A percentile compares a stretch with the other conserved stretches of the same genome.
These are phyloP conservation scores for Periophthalmus magnuspinnatus DNA, from an alignment of 2,797 vertebrate species.

Conservation along the genomic window DNA sequence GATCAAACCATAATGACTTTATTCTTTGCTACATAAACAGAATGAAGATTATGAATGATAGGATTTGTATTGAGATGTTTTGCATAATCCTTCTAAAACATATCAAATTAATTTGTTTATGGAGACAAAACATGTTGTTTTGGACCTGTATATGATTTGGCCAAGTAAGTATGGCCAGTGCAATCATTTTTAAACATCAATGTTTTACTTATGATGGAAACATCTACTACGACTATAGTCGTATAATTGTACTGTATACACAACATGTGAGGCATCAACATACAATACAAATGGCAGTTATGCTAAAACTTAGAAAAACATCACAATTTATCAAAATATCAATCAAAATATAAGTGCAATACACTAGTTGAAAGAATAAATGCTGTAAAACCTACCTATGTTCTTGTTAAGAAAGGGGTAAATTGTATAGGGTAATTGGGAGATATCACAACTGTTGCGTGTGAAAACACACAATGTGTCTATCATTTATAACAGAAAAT, in stretches of 20 bases:
- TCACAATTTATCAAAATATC: no score
- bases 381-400: no score
- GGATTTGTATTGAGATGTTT: slow-evolving; percentile 57
- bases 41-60: slow-evolving; percentile 59
- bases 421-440: no score
- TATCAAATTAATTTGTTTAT: slow-evolving; percentile 60
- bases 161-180: not conserved
- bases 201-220: not conserved
- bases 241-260: not conserved
- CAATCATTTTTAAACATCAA: not conserved
- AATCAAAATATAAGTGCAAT: no score
- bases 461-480: no score
- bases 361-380: no score
- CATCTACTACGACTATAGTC: not conserved
- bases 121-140: slow-evolving; percentile 60
- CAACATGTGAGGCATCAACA: not conserved
- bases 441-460: no score
- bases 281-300: not conserved
- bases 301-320: no score
- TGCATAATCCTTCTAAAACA: slow-evolving; percentile 43
- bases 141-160: slow-evolving; percentile 29
- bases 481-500: no score
- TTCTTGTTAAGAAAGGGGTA: no score
- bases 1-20: slow-evolving; percentile 59
- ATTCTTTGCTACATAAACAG: slow-evolving; percentile 66